Evolutionary conservation across 2,888 invertebrate genomes (phyloP).

Genomic region (Tetheella fluctuosa): DNA sequence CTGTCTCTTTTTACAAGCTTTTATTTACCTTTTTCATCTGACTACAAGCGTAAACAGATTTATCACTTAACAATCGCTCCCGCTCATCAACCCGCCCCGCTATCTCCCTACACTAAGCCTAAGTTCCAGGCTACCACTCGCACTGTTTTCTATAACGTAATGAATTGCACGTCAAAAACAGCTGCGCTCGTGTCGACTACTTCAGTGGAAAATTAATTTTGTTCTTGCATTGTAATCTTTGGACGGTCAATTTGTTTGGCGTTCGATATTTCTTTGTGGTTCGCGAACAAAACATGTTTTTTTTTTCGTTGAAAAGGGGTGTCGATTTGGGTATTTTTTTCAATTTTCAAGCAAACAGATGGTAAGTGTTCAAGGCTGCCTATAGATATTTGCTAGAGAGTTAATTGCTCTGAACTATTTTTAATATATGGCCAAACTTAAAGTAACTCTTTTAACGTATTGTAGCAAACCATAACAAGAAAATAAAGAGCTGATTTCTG

Average conservation of each 20-base stretch:
- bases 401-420: too few species aligned
- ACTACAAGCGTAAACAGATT: too few species aligned
- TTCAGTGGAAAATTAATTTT: conserved; percentile 53
- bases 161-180: conserved; percentile 58
- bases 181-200: conserved; percentile 34
- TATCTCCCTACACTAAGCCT: conserved; percentile 6
- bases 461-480: too few species aligned
- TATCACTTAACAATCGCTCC: background rate
- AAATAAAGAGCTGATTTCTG: too few species aligned
- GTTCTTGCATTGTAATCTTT: conserved; percentile 38
- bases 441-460: too few species aligned
- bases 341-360: background rate
- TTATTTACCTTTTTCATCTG: too few species aligned
- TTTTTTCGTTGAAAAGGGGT: conserved; percentile 21
- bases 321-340: background rate
- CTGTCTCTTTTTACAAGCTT: too few species aligned
- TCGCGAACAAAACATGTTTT: conserved; percentile 30
- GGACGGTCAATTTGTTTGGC: conserved; percentile 25
- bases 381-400: too few species aligned
- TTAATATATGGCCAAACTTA: too few species aligned
- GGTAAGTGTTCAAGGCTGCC: too few species aligned
- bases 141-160: conserved; percentile 50
- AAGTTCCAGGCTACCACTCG: conserved; percentile 10
- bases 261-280: conserved; percentile 14
- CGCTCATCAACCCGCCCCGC: conserved; percentile 11